Conservation (phyloP, 2,113 vertebrate species). For the Felis catus region F.catus_Fca126_mat1.0 CM031423.1:26838001-26838500, state of each 20-base stretch:
- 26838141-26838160: not conserved
- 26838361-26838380: no score
- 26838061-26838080: not conserved
- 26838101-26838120: not conserved
- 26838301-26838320: no score
- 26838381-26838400: no score
- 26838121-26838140: not conserved
- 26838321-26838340: no score
- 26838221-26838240: no score
- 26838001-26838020: rapidly evolving
- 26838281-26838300: no score
- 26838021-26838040: rapidly evolving
- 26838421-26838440: not conserved
- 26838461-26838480: not conserved
- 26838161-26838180: not conserved
- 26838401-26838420: not conserved
- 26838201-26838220: not conserved
- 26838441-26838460: not conserved
- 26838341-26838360: no score
- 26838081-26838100: not conserved
- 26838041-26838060: not conserved
- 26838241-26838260: no score
- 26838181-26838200: not conserved
- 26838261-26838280: no score
- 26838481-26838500: not conserved